Conservation (phyloP, 1,140 invertebrate species). For the Cephus cinctus region DNA sequence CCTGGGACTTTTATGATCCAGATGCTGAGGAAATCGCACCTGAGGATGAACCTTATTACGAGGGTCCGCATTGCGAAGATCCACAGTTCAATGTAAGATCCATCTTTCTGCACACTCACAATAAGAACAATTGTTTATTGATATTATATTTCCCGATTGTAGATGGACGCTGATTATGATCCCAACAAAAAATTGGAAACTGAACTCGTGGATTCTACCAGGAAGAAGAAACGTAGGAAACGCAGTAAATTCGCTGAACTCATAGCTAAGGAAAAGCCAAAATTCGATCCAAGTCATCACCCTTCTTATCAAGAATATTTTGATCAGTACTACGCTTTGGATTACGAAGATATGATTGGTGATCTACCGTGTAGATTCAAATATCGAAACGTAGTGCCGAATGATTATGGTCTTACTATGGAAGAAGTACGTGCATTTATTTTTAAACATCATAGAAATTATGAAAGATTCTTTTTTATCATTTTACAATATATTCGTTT, state of each 20-base stretch:
- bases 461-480: background rate
- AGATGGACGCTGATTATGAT: slow-evolving; percentile 90
- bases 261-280: slow-evolving; percentile 71
- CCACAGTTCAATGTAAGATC: slow-evolving; percentile 74
- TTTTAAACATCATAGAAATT: background rate
- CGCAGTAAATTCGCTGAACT: slow-evolving; percentile 72
- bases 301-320: slow-evolving; percentile 84
- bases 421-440: slow-evolving; percentile 71
- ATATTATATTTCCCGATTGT: slow-evolving; percentile 27
- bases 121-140: slow-evolving; percentile 8
- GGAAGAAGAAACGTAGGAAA: slow-evolving; percentile 63
- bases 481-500: slow-evolving; percentile 4
- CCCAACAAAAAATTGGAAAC: slow-evolving; percentile 58
- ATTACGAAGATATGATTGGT: slow-evolving; percentile 93
- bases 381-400: slow-evolving; percentile 85
- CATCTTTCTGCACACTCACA: no score
- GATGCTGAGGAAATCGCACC: slow-evolving; percentile 38
- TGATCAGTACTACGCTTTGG: slow-evolving; percentile 91
- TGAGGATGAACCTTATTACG: slow-evolving; percentile 32
- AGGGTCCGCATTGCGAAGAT: slow-evolving; percentile 71
- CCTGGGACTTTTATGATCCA: slow-evolving; percentile 72
- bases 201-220: slow-evolving; percentile 62
- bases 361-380: slow-evolving; percentile 91
- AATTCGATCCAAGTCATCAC: slow-evolving; percentile 73
- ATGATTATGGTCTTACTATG: slow-evolving; percentile 86